Evolutionary conservation across 2,113 vertebrate genomes (phyloP).

Genomic region (Fregetta grallaria): DNA sequence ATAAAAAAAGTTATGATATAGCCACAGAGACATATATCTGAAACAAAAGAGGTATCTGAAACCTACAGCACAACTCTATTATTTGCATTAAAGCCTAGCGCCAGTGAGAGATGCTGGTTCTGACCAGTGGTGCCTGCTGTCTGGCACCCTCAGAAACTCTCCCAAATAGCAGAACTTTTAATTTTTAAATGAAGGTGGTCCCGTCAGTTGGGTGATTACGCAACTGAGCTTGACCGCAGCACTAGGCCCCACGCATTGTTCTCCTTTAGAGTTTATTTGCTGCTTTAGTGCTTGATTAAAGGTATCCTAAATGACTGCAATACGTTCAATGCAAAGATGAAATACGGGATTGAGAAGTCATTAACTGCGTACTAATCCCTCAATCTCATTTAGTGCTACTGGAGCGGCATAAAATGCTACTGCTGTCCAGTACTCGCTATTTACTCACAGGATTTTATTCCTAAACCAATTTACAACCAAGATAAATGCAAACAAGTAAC

Average conservation of each 20-base stretch:
- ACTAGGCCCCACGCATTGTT: background rate
- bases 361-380: constrained; percentile 19
- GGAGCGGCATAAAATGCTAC: background rate
- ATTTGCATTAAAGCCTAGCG: background rate
- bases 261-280: background rate
- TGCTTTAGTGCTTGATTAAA: background rate
- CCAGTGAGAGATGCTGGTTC: background rate
- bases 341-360: background rate
- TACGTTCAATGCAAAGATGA: accelerated
- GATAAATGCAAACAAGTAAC: background rate
- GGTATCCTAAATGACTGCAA: background rate
- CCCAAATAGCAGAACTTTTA: background rate
- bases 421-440: background rate
- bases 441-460: background rate
- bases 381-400: background rate
- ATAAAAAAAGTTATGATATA: background rate
- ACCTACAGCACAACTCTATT: background rate
- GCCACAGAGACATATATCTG: accelerated
- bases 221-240: accelerated
- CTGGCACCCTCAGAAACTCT: background rate
- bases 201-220: accelerated
- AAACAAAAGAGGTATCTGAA: background rate
- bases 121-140: background rate
- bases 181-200: background rate
- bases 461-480: background rate